A percentile compares a stretch with the other conserved stretches of the same genome.
These are phyloP conservation scores for Piprites chloris DNA, from an alignment of 2,113 vertebrate species.

Conservation along the genomic window DNA sequence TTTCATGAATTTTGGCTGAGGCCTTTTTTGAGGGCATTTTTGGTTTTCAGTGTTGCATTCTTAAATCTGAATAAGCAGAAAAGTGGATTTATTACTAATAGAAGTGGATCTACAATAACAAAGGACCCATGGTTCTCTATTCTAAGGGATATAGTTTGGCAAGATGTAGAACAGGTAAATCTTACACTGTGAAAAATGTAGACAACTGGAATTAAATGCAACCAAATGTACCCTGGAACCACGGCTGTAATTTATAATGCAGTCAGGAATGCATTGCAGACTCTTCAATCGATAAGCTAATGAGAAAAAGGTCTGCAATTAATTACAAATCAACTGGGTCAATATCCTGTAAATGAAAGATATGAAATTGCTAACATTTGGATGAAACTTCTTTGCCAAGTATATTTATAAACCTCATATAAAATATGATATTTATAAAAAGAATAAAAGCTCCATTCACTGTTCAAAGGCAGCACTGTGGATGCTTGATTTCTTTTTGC, in stretches of 20 bases:
- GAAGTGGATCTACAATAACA: background rate
- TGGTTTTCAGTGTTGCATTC: background rate
- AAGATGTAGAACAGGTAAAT: conserved; percentile 23
- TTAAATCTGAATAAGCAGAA: conserved; percentile 13
- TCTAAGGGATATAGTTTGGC: background rate
- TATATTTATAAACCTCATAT: conserved; percentile 38
- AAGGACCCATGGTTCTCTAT: background rate
- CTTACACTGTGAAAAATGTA: conserved; percentile 37
- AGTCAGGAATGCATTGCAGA: conserved; percentile 13
- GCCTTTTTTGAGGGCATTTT: background rate
- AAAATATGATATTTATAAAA: conserved; percentile 21
- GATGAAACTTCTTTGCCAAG: conserved; percentile 23
- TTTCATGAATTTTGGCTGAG: background rate
- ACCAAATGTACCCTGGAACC: conserved; percentile 24
- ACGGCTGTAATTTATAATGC: conserved; percentile 22
- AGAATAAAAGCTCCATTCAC: conserved; percentile 20
- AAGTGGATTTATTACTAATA: background rate
- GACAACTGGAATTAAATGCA: conserved; percentile 5
- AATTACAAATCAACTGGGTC: conserved; percentile 56
- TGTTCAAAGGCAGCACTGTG: background rate
- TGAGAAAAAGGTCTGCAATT: conserved; percentile 43
- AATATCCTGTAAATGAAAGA: conserved; percentile 35
- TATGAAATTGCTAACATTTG: conserved; percentile 43
- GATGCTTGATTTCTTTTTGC: background rate
- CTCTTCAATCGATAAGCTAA: conserved; percentile 44